These are phyloP conservation scores for Rhaphigaster nebulosa DNA, from an alignment of 2,888 invertebrate genomes.

Conservation along the genomic window DNA sequence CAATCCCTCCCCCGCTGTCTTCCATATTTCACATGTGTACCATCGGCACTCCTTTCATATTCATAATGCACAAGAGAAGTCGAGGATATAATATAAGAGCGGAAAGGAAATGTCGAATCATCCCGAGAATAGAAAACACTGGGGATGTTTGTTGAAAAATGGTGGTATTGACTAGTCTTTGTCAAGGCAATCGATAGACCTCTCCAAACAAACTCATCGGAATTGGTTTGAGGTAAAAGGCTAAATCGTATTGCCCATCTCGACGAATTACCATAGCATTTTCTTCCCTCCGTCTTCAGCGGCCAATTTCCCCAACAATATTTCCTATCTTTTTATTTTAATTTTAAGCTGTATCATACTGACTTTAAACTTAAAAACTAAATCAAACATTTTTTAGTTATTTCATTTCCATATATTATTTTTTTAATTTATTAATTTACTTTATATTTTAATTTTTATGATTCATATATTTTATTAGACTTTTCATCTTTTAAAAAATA, in stretches of 20 bases:
- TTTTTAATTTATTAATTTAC: too few species aligned
- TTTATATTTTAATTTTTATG: too few species aligned
- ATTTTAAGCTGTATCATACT: neutral
- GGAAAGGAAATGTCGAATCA: slow-evolving; percentile 15
- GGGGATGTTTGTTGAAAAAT: neutral
- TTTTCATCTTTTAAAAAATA: too few species aligned
- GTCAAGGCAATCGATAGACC: neutral
- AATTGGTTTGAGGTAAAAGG: slow-evolving; percentile 40
- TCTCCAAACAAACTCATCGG: slow-evolving; percentile 29
- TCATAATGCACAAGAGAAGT: neutral
- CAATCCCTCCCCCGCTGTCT: slow-evolving; percentile 42
- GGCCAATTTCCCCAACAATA: neutral
- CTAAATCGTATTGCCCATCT: slow-evolving; percentile 33
- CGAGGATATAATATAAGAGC: neutral
- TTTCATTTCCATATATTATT: too few species aligned
- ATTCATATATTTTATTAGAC: too few species aligned
- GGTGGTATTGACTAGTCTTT: slow-evolving; percentile 30
- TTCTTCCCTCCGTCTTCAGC: neutral
- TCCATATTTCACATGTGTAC: slow-evolving; percentile 48
- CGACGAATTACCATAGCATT: slow-evolving; percentile 25
- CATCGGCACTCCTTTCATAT: slow-evolving; percentile 16
- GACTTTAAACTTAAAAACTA: too few species aligned
- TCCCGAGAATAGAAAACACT: neutral
- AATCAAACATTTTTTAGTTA: too few species aligned
- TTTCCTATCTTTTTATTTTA: neutral